Percentiles rank a stretch among this genome's conserved stretches.
phyloP scores from a whole-genome alignment of 2,888 invertebrate species.

The Cryptus viduatorius region DNA sequence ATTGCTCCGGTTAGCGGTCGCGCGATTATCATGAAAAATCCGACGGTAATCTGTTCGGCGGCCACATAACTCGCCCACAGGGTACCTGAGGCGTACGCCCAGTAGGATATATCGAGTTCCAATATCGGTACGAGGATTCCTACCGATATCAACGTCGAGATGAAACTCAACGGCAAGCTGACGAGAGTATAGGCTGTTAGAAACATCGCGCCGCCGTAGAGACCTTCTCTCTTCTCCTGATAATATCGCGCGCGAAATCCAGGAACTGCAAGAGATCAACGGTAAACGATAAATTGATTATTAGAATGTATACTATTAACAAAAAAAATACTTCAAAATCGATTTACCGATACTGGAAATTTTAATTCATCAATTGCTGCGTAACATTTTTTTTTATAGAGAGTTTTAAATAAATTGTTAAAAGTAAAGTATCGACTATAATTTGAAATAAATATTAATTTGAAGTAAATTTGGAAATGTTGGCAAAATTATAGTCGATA shows the following conservation, averaged over 20 bases:
- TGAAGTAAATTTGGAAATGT: no score
- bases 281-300: slow-evolving; percentile 27
- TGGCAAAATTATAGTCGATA: no score
- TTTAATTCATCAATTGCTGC: no score
- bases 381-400: no score
- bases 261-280: slow-evolving; percentile 87
- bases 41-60: slow-evolving; percentile 94
- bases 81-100: slow-evolving; percentile 83
- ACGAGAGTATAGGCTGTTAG: slow-evolving; percentile 93
- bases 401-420: no score
- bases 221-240: slow-evolving; percentile 95
- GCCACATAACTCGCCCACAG: slow-evolving; percentile 95
- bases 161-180: slow-evolving; percentile 93
- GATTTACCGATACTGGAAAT: no score
- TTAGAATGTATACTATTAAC: not conserved
- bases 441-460: no score
- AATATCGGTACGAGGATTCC: slow-evolving; percentile 89
- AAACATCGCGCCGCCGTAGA: slow-evolving; percentile 94
- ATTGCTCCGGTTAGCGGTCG: slow-evolving; percentile 92
- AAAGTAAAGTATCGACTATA: no score
- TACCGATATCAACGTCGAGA: slow-evolving; percentile 90
- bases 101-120: slow-evolving; percentile 78
- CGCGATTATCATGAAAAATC: slow-evolving; percentile 92
- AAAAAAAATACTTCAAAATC: not conserved
- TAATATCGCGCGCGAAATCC: slow-evolving; percentile 96